Percentiles rank a stretch among this genome's conserved stretches.
phyloP scores from a whole-genome alignment of 2,113 vertebrate species.

The Oreochromis aureus region DNA sequence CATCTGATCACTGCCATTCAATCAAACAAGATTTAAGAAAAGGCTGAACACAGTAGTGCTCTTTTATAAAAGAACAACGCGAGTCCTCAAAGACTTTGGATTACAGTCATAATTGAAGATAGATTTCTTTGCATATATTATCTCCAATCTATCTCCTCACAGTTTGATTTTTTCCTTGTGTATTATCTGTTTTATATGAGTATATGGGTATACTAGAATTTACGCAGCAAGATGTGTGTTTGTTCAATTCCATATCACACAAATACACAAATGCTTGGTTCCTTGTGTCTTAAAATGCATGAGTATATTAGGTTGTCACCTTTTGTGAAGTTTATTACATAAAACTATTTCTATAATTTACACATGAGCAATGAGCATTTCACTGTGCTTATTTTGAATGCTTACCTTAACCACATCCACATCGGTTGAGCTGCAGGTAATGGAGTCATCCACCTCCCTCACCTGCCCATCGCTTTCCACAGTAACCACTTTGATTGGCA shows the following conservation, averaged over 20 bases:
- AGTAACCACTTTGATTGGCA: conserved; percentile 73
- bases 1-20: background rate
- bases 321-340: background rate
- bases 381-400: background rate
- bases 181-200: background rate
- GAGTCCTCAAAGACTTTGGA: background rate
- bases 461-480: conserved; percentile 74
- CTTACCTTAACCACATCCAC: conserved; percentile 73
- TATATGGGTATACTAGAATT: background rate
- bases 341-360: background rate
- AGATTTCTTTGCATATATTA: background rate
- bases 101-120: conserved; percentile 14
- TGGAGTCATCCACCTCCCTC: conserved; percentile 66
- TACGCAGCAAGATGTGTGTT: background rate
- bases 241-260: background rate
- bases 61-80: background rate
- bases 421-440: conserved; percentile 72
- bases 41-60: background rate
- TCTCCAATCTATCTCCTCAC: background rate
- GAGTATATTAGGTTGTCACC: background rate
- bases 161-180: background rate
- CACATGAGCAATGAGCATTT: background rate
- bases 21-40: background rate
- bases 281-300: background rate
- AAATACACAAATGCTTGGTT: background rate